phyloP scores from a whole-genome alignment of 2,797 vertebrate species.

The Austrolebias charrua region DNA sequence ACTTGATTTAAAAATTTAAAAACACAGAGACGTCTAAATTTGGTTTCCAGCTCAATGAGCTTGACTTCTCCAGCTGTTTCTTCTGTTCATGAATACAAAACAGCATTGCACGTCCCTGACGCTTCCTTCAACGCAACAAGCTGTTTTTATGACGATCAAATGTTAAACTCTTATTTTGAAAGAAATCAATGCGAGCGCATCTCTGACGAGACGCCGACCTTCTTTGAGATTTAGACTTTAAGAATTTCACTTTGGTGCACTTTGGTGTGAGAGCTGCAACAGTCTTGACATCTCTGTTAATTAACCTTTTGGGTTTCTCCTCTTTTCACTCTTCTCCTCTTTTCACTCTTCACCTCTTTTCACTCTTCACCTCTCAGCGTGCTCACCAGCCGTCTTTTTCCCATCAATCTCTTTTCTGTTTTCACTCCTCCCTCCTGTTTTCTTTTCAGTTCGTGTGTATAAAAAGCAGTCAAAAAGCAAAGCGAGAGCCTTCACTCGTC shows the following conservation, averaged over 20 bases:
- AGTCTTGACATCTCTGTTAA: constrained; percentile 14
- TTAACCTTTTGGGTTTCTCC: constrained; percentile 14
- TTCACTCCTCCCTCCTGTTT: constrained; percentile 1
- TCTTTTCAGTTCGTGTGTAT: constrained; percentile 13
- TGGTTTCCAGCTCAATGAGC: neutral
- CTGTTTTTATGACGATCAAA: constrained; percentile 3
- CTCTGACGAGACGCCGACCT: constrained; percentile 11
- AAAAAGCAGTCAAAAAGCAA: constrained; percentile 5
- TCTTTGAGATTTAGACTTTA: neutral
- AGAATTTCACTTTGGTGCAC: constrained; percentile 8
- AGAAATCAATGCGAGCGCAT: neutral
- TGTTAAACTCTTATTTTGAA: neutral
- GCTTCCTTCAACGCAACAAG: neutral
- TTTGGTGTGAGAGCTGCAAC: constrained; percentile 7
- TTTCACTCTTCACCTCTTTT: neutral
- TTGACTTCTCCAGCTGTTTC: no score
- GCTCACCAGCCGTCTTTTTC: neutral
- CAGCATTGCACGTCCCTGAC: neutral
- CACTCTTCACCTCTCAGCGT: constrained; percentile 10
- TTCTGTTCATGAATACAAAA: neutral
- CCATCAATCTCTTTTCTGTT: constrained; percentile 3
- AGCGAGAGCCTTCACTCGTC: neutral
- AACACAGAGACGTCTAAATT: neutral
- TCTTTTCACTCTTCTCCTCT: constrained; percentile 5
- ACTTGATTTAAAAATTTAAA: no score